phyloP scores from a whole-genome alignment of 2,113 vertebrate genomes.

The Lamprologus tigripictilis region DNA sequence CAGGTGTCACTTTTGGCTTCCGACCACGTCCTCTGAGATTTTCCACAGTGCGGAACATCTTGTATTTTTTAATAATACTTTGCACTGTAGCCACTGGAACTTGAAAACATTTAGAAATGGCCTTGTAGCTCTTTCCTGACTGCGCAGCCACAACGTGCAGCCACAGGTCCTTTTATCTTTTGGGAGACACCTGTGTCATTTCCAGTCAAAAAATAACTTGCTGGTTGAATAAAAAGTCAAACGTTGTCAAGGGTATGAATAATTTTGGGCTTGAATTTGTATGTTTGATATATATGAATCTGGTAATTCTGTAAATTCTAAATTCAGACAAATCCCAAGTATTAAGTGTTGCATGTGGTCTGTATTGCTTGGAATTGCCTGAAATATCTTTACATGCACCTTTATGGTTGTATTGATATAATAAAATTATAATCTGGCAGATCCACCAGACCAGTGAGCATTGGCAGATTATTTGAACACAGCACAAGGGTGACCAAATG shows the following conservation, averaged over 20 bases:
- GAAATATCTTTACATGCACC: neutral
- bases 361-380: neutral
- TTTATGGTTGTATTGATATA: neutral
- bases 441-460: neutral
- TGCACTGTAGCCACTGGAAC: neutral
- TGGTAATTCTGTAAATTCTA: accelerated
- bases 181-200: neutral
- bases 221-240: neutral
- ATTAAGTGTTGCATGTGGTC: neutral
- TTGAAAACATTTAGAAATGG: neutral
- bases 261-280: accelerated
- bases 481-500: neutral
- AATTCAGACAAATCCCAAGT: accelerated
- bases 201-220: neutral
- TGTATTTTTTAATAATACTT: neutral
- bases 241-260: accelerated
- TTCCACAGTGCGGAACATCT: neutral
- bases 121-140: neutral
- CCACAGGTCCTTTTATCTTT: neutral
- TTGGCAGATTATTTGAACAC: neutral
- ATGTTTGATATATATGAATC: neutral
- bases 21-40: neutral
- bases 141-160: neutral
- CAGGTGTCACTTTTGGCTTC: neutral
- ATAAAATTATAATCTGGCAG: neutral